These are phyloP conservation scores for Drosophila albomicans DNA, from an alignment of 1,140 invertebrate species.

Conservation along the genomic window DNA sequence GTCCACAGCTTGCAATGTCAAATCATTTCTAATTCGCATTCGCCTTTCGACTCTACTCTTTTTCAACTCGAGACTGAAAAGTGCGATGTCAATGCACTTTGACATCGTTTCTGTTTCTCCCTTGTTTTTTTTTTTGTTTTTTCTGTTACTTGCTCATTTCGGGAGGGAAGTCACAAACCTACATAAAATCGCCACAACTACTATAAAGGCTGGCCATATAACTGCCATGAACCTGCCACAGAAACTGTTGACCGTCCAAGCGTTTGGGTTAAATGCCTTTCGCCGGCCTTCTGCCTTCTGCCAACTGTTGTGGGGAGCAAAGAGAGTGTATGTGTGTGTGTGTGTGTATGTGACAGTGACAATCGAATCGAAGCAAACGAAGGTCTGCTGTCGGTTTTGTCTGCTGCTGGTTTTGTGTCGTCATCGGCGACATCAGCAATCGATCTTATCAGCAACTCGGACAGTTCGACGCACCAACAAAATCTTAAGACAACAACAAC, in stretches of 20 bases:
- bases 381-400: constrained; percentile 21
- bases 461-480: constrained; percentile 40
- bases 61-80: background rate
- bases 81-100: constrained; percentile 29
- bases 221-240: constrained; percentile 26
- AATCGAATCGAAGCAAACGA: constrained; percentile 3
- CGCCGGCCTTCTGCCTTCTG: background rate
- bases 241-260: constrained; percentile 10
- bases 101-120: constrained; percentile 1
- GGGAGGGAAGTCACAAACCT: constrained; percentile 9
- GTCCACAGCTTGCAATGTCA: constrained; percentile 3
- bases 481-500: constrained; percentile 33
- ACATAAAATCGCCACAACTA: constrained; percentile 29
- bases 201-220: background rate
- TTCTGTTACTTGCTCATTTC: too few species aligned
- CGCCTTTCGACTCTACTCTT: constrained; percentile 26
- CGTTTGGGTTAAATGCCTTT: constrained; percentile 7
- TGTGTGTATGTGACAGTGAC: background rate
- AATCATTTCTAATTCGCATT: constrained; percentile 8
- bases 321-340: background rate
- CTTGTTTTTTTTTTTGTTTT: too few species aligned
- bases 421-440: constrained; percentile 22
- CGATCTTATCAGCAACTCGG: constrained; percentile 41
- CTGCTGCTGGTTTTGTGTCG: constrained; percentile 2
- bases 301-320: background rate